Base-by-base conservation (phyloP, 2,797 vertebrate genomes). In the Macroramphosus scolopax region DNA sequence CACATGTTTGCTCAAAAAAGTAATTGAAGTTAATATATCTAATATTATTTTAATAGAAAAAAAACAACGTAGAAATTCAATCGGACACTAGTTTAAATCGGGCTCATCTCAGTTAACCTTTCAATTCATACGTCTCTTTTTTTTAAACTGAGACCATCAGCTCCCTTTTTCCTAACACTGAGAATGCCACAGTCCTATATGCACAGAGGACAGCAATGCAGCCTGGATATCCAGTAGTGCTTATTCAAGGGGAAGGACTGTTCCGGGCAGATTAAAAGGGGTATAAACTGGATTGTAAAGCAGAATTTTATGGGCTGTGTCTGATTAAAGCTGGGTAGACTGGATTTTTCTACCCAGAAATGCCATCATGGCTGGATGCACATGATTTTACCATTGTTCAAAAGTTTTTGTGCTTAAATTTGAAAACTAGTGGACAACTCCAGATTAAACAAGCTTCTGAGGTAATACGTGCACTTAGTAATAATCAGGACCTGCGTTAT, bases 231-330 rank as follows among this genome's bases (percentile, higher is more conserved):
- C 62, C 39, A 50, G 29, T 46, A 52, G 41, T 70, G 68, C 66
- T 78, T 69, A 56, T 16, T 28, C 38, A 75, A 70, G 40, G 39
- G 18, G 51, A 69, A 72, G 50, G 50, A 74, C 54, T 32, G 20
- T 72, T 62, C 29, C 22, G 52, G 56, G 62, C 22, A 37, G 47
- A 66, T 51, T 40, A 45, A 73, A 72, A 60, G 58, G 38, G 45
- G 54, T 67, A 62, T 82, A 67, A 85, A 83, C 42, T 46, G 38
- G 55, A 78, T 47, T 64, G 69, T 82, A 80, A 85, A 80, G 59
- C 59, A 20, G 46, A 52, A 36, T 22, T 87, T 86, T 82, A 86
- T 84, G 59, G 53, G 31, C 65, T 7, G 53, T 75, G 70, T 47
- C 69, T 65, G 76, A 81, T 77, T 67, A 50, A 55, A 52, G 66